Conservation (phyloP, 1,140 invertebrate species). For the Atta texana region DNA sequence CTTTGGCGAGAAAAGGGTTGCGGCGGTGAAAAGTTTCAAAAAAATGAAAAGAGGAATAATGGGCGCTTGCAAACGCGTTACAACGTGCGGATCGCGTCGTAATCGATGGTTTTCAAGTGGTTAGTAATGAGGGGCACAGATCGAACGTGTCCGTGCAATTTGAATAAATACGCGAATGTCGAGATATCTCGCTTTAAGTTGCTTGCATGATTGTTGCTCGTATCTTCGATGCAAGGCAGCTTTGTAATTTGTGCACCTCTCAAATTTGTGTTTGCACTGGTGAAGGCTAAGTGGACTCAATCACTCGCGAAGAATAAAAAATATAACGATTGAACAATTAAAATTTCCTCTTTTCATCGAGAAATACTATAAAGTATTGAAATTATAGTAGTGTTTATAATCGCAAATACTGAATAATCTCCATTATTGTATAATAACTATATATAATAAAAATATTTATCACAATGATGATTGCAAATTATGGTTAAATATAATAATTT, state of each 20-base stretch:
- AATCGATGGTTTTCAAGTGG: slow-evolving; percentile 59
- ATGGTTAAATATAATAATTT: background rate
- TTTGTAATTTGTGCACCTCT: slow-evolving; percentile 30
- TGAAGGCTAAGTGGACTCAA: slow-evolving; percentile 26
- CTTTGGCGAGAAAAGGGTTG: slow-evolving; percentile 26
- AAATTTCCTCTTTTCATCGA: background rate
- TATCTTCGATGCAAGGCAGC: background rate
- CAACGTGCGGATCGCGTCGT: slow-evolving; percentile 42
- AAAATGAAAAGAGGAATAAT: slow-evolving; percentile 36
- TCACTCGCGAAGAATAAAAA: background rate
- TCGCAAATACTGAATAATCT: background rate
- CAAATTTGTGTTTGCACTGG: slow-evolving; percentile 31
- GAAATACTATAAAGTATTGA: background rate
- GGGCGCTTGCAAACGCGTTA: slow-evolving; percentile 16
- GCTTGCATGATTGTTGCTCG: slow-evolving; percentile 57
- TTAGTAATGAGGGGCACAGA: slow-evolving; percentile 57
- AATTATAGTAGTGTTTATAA: background rate
- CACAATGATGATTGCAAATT: background rate
- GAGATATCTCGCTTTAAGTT: slow-evolving; percentile 15
- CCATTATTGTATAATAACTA: background rate
- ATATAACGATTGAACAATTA: slow-evolving; percentile 16
- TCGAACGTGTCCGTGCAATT: slow-evolving; percentile 60
- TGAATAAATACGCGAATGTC: slow-evolving; percentile 66
- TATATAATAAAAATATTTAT: background rate
- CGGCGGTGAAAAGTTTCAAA: slow-evolving; percentile 45